A percentile compares a stretch with the other conserved stretches of the same genome.
phyloP scores from a whole-genome alignment of 35 echinoderm and acorn worm genomes.

The Ophiothrix spiculata region DNA sequence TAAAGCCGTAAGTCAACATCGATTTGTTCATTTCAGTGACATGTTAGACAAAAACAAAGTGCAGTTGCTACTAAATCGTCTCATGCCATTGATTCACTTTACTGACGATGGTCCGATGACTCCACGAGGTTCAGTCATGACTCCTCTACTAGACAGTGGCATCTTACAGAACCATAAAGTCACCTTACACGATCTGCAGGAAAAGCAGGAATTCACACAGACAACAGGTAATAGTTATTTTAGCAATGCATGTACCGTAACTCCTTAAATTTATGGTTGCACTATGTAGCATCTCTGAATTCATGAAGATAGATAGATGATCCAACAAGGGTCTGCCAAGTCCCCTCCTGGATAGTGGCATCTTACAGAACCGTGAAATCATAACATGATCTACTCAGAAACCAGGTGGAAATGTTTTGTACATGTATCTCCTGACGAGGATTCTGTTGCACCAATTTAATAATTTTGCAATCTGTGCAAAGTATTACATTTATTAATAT shows the following conservation, averaged over 20 bases:
- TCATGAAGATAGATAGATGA: neutral
- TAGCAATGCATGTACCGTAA: too few relatives aligned
- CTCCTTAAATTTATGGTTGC: too few relatives aligned
- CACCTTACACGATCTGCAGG: slow-evolving; percentile 41
- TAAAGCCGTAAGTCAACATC: too few relatives aligned
- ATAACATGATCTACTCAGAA: slow-evolving; percentile 35
- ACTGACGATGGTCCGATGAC: neutral
- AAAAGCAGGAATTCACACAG: neutral
- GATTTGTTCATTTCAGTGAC: slow-evolving; percentile 57
- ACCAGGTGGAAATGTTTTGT: too few relatives aligned
- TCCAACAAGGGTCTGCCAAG: neutral
- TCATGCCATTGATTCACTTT: slow-evolving; percentile 83
- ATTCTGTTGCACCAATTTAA: too few relatives aligned
- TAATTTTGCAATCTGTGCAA: too few relatives aligned
- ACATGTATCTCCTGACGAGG: too few relatives aligned
- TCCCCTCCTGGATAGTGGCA: slow-evolving; percentile 53
- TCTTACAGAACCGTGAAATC: slow-evolving; percentile 78
- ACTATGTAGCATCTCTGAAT: too few relatives aligned
- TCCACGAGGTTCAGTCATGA: neutral
- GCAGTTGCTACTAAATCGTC: slow-evolving; percentile 48
- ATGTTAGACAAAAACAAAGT: slow-evolving; percentile 78
- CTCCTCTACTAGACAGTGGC: slow-evolving; percentile 63
- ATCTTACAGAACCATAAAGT: slow-evolving; percentile 82
- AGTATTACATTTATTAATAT: too few relatives aligned
- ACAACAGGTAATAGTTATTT: too few relatives aligned